Percentiles rank a stretch among this genome's conserved stretches.
These are phyloP conservation scores for Saccostrea cuccullata DNA, from an alignment of 1,140 invertebrate species.

Conservation along the genomic window DNA sequence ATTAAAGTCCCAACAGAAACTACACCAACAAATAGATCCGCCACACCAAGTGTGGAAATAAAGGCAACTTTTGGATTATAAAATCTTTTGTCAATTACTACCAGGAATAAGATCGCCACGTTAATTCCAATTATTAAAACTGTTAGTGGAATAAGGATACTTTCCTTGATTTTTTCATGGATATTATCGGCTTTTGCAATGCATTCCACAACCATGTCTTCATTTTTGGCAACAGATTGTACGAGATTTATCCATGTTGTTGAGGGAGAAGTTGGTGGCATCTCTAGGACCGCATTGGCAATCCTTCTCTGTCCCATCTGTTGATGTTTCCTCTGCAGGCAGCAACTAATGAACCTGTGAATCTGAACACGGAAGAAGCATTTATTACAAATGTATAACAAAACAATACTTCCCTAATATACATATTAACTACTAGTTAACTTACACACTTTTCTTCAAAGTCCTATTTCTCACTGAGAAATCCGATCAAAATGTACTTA, in stretches of 20 bases:
- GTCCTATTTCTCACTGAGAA: not conserved
- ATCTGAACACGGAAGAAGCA: not conserved
- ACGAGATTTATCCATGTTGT: not conserved
- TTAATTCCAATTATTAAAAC: constrained; percentile 62
- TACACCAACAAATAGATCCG: constrained; percentile 64
- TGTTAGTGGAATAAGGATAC: constrained; percentile 61
- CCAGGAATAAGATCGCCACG: constrained; percentile 55
- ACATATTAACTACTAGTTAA: not conserved
- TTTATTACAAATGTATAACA: not conserved
- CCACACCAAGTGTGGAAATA: constrained; percentile 59
- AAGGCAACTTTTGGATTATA: constrained; percentile 62
- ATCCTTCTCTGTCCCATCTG: not conserved
- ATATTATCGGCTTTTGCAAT: constrained; percentile 51
- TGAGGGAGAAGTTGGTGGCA: not conserved
- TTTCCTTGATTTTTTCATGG: constrained; percentile 64
- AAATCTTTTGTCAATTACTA: constrained; percentile 58
- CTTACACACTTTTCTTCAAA: not conserved
- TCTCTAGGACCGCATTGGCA: not conserved
- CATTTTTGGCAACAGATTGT: constrained; percentile 1
- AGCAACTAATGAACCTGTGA: not conserved
- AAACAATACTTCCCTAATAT: not conserved
- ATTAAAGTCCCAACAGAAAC: constrained; percentile 64
- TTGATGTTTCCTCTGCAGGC: not conserved
- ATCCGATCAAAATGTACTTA: not conserved
- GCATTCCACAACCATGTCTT: not conserved